Evolutionary conservation across 2,797 vertebrate genomes (phyloP).

Genomic region (Platalea minor): DNA sequence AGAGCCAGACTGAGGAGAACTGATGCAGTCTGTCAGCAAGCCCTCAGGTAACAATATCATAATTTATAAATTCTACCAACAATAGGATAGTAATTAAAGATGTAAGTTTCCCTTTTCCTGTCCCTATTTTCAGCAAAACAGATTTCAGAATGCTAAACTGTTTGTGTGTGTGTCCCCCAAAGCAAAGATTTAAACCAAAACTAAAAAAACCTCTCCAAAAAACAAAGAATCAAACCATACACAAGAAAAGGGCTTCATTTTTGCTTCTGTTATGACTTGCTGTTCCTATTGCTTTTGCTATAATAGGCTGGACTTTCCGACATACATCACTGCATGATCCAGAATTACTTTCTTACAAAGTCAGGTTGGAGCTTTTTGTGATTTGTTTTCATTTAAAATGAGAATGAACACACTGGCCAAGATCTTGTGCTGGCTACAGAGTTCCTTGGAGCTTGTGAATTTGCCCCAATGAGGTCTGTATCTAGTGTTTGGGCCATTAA

Average conservation of each 20-base stretch:
- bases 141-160: slow-evolving; percentile 31
- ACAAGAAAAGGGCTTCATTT: not conserved
- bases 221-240: not conserved
- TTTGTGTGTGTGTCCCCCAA: not conserved
- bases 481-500: not conserved
- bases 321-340: not conserved
- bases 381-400: slow-evolving; percentile 39
- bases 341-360: not conserved
- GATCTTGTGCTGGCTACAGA: not conserved
- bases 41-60: slow-evolving; percentile 77
- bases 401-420: not conserved
- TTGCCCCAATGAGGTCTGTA: not conserved
- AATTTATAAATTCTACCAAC: slow-evolving; percentile 75
- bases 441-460: not conserved
- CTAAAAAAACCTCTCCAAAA: not conserved
- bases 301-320: not conserved
- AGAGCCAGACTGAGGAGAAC: slow-evolving; percentile 68
- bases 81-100: slow-evolving; percentile 73
- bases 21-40: slow-evolving; percentile 74
- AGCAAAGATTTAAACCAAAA: slow-evolving; percentile 26
- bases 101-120: slow-evolving; percentile 31
- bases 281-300: not conserved
- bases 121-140: slow-evolving; percentile 46
- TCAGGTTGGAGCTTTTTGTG: not conserved
- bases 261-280: slow-evolving; percentile 50